These are phyloP conservation scores for Vireo altiloquus DNA, from an alignment of 2,113 vertebrate species.

Conservation along the genomic window DNA sequence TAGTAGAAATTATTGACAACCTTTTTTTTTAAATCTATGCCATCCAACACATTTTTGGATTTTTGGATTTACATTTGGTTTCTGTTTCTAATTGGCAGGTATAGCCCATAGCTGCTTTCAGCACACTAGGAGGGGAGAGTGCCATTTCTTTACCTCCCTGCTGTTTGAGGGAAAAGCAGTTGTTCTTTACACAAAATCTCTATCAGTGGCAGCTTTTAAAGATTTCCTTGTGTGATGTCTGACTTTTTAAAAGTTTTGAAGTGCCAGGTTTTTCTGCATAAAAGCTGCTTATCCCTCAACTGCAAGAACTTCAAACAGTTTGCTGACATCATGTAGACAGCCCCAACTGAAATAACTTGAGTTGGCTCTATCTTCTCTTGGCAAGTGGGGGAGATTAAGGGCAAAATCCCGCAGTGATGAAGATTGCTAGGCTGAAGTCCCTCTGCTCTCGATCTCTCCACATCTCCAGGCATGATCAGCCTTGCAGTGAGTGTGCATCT, in stretches of 20 bases:
- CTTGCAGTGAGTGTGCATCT: neutral
- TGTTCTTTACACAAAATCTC: neutral
- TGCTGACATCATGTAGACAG: neutral
- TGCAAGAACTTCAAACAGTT: slow-evolving; percentile 15
- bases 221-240: neutral
- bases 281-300: slow-evolving; percentile 18
- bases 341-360: neutral
- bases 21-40: neutral
- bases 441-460: neutral
- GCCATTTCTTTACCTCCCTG: neutral
- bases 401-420: neutral
- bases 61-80: neutral
- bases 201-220: slow-evolving; percentile 7
- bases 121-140: neutral
- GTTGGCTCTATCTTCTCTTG: neutral
- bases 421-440: neutral
- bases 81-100: neutral
- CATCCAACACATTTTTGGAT: neutral
- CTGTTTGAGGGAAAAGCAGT: neutral
- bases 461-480: accelerated
- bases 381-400: neutral
- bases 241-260: slow-evolving; percentile 17
- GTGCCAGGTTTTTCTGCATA: slow-evolving; percentile 8
- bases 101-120: neutral
- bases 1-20: neutral